A percentile compares a stretch with the other conserved stretches of the same genome.
Evolutionary conservation across 2,888 invertebrate genomes (phyloP).

Genomic region (Acanthoscelides obtectus): DNA sequence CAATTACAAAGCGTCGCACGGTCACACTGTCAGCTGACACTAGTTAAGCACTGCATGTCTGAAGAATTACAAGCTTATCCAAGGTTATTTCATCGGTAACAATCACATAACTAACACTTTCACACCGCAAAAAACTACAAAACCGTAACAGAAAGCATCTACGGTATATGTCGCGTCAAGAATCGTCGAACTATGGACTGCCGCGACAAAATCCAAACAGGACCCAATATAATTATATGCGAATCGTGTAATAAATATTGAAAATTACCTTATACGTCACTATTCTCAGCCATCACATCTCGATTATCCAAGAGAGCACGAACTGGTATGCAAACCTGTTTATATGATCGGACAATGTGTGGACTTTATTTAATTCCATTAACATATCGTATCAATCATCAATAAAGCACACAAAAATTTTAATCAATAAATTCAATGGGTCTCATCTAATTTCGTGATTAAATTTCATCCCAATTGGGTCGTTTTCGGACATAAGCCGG

Average conservation of each 20-base stretch:
- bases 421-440: background rate
- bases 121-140: too few species aligned
- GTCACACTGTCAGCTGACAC: too few species aligned
- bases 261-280: background rate
- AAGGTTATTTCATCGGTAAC: too few species aligned
- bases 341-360: background rate
- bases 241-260: background rate
- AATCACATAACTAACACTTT: too few species aligned
- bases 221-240: background rate
- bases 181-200: background rate
- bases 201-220: background rate
- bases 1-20: too few species aligned
- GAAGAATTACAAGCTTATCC: too few species aligned
- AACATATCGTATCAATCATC: background rate
- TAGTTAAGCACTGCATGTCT: too few species aligned
- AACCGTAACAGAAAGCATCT: too few species aligned
- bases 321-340: background rate
- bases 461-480: background rate
- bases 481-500: background rate
- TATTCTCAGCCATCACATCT: background rate
- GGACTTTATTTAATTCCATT: background rate
- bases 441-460: background rate
- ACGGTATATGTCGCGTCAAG: too few species aligned
- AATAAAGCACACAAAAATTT: background rate
- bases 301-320: background rate